These are phyloP conservation scores for Osmerus mordax DNA, from an alignment of 2,113 vertebrate genomes.

Conservation along the genomic window DNA sequence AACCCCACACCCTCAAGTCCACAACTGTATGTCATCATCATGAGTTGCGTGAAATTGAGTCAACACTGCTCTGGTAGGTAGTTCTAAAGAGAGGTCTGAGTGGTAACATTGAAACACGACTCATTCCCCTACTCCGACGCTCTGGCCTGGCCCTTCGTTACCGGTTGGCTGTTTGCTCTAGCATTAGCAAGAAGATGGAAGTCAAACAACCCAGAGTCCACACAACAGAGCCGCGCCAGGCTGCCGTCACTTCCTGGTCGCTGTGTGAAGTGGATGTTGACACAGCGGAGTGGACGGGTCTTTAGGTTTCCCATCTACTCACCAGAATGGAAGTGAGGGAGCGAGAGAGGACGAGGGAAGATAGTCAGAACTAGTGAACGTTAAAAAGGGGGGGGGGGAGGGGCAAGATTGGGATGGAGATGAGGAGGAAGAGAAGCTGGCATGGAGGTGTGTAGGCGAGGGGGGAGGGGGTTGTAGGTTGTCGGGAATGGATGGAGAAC, in stretches of 20 bases:
- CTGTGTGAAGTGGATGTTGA: too few species aligned
- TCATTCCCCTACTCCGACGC: not conserved
- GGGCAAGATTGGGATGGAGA: not conserved
- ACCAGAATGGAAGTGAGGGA: too few species aligned
- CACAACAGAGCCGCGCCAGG: slow-evolving; percentile 34
- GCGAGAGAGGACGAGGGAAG: not conserved
- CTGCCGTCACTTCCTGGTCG: not conserved
- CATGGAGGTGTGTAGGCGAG: not conserved
- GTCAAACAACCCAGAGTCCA: slow-evolving; percentile 50
- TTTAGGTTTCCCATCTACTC: too few species aligned
- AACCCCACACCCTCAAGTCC: too few species aligned
- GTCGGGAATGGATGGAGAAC: not conserved
- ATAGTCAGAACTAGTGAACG: not conserved
- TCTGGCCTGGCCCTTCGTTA: slow-evolving; percentile 22
- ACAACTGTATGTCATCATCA: too few species aligned
- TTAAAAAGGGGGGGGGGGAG: not conserved
- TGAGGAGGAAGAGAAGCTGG: not conserved
- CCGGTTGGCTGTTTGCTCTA: slow-evolving; percentile 33
- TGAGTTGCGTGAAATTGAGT: too few species aligned
- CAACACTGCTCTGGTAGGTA: too few species aligned
- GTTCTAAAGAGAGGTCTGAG: too few species aligned
- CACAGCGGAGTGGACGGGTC: too few species aligned
- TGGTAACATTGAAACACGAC: not conserved
- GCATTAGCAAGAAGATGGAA: slow-evolving; percentile 51
- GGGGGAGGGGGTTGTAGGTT: not conserved